phyloP scores from a whole-genome alignment of 2,888 invertebrate species.

The Orchesella flavescens region DNA sequence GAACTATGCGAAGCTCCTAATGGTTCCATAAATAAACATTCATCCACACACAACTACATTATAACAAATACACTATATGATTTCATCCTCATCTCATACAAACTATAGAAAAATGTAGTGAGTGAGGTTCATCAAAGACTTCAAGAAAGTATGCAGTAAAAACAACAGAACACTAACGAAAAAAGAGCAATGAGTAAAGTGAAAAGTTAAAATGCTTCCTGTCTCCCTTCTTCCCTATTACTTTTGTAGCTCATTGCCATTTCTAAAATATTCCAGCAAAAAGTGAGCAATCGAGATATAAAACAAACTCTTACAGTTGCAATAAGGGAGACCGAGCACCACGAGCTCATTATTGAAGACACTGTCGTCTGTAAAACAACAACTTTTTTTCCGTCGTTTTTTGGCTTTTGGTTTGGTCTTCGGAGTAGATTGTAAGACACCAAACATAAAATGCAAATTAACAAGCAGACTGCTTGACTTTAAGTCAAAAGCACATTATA shows the following conservation, averaged over 20 bases:
- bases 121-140: conserved; percentile 2
- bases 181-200: background rate
- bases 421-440: too few relatives aligned
- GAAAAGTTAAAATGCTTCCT: conserved; percentile 24
- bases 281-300: background rate
- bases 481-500: too few relatives aligned
- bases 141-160: conserved; percentile 17
- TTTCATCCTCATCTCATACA: too few relatives aligned
- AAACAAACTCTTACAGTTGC: background rate
- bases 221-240: conserved; percentile 4
- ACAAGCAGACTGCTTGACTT: too few relatives aligned
- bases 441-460: too few relatives aligned
- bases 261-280: conserved; percentile 55
- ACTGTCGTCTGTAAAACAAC: background rate
- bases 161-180: conserved; percentile 18
- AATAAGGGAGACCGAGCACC: background rate
- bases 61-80: too few relatives aligned
- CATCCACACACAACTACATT: conserved; percentile 35
- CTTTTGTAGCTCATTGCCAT: conserved; percentile 42
- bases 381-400: background rate
- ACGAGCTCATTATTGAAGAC: conserved; percentile 19
- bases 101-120: too few relatives aligned
- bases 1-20: conserved; percentile 44
- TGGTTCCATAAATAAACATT: conserved; percentile 68
- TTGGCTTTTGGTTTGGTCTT: background rate